Evolutionary conservation across 2,113 vertebrate species (phyloP).

Genomic region (Passerina amoena): DNA sequence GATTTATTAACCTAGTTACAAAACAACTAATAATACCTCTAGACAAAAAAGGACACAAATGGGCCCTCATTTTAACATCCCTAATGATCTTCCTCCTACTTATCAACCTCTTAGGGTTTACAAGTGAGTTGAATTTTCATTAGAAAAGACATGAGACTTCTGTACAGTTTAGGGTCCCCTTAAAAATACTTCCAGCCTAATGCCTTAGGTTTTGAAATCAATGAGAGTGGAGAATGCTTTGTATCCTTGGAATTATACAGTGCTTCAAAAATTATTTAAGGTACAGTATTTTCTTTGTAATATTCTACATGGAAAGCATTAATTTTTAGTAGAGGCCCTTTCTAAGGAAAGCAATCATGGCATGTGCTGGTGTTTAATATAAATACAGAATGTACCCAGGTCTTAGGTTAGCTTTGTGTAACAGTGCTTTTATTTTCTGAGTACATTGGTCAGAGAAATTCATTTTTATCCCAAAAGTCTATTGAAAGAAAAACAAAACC

Average conservation of each 20-base stretch:
- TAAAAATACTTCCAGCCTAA: background rate
- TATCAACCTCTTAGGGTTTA: background rate
- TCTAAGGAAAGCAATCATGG: background rate
- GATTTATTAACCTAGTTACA: no score
- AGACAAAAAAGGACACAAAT: no score
- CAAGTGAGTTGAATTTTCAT: background rate
- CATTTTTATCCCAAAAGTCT: background rate
- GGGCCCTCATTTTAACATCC: no score
- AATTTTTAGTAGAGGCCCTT: background rate
- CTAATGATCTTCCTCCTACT: no score
- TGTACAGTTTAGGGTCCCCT: background rate
- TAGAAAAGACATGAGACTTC: background rate
- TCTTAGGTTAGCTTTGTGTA: background rate
- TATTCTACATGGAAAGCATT: background rate
- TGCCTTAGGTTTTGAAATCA: background rate
- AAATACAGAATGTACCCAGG: background rate
- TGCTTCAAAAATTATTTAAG: background rate
- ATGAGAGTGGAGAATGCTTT: background rate
- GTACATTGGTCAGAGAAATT: background rate
- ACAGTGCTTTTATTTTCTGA: background rate
- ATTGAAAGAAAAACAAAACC: background rate
- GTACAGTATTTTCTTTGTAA: background rate
- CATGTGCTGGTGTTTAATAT: background rate
- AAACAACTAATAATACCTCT: no score
- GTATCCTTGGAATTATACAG: background rate